phyloP scores from a whole-genome alignment of 2,113 vertebrate genomes.

The Lamprotornis superbus region DNA sequence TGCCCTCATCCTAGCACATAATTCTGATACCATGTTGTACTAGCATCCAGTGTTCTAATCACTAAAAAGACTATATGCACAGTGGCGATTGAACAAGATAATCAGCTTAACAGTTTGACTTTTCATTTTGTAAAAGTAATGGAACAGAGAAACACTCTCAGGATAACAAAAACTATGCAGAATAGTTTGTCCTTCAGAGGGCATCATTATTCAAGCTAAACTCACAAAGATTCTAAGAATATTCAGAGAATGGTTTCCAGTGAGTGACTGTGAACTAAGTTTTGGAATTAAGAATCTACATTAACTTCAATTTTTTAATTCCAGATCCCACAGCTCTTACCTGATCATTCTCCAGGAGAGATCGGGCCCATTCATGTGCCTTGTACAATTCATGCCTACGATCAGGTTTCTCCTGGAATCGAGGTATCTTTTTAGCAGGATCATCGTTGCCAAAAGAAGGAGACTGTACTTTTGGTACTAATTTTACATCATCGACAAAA shows the following conservation, averaged over 20 bases:
- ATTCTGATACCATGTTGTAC: not conserved
- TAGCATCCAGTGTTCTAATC: not conserved
- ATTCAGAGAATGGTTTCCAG: not conserved
- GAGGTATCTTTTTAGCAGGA: conserved; percentile 78
- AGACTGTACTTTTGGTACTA: conserved; percentile 78
- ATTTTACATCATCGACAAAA: conserved; percentile 81
- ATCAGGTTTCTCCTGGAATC: conserved; percentile 79
- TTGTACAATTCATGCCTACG: conserved; percentile 81
- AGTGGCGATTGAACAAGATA: not conserved
- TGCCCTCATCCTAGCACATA: not conserved
- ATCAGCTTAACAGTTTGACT: not conserved
- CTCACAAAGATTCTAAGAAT: not conserved
- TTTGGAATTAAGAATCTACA: not conserved
- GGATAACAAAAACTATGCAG: not conserved
- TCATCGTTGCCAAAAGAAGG: conserved; percentile 76
- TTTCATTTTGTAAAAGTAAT: not conserved
- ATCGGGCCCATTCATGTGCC: conserved; percentile 74
- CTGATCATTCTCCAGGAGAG: conserved; percentile 72
- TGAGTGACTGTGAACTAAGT: not conserved
- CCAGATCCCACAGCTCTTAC: conserved; percentile 36
- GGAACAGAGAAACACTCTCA: not conserved
- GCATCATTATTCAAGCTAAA: not conserved
- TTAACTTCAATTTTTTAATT: not conserved
- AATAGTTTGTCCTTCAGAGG: not conserved
- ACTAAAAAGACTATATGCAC: not conserved